A percentile compares a stretch with the other conserved stretches of the same genome.
Evolutionary conservation across 2,888 invertebrate genomes (phyloP).

Genomic region (Prenolepis imparis): DNA sequence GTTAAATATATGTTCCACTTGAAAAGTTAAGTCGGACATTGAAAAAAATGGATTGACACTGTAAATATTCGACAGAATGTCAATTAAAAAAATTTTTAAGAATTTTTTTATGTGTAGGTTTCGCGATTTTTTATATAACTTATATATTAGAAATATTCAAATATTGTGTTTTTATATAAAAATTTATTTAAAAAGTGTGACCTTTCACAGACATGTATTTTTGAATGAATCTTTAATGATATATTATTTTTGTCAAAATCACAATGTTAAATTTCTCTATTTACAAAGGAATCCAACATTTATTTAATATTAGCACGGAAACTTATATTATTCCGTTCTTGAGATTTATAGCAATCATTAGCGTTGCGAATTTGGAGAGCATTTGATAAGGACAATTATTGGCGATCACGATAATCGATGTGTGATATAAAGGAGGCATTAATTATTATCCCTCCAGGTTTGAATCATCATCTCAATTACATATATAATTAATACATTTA

Average conservation of each 20-base stretch:
- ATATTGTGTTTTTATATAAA: neutral
- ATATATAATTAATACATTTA: slow-evolving; percentile 31
- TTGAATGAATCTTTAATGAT: slow-evolving; percentile 3
- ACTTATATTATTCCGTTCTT: neutral
- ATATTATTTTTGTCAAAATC: neutral
- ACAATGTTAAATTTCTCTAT: neutral
- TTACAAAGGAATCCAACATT: neutral
- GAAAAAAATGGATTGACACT: neutral
- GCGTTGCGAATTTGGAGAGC: neutral
- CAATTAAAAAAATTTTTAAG: neutral
- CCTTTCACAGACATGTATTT: neutral
- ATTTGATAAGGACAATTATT: slow-evolving; percentile 21
- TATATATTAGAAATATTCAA: slow-evolving; percentile 1
- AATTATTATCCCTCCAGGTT: slow-evolving; percentile 30
- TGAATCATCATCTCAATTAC: slow-evolving; percentile 18
- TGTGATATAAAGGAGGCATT: neutral
- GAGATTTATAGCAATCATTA: slow-evolving; percentile 21
- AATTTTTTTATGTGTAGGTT: neutral
- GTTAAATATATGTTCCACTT: neutral
- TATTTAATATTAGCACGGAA: neutral
- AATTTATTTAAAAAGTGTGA: neutral
- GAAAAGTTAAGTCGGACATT: neutral
- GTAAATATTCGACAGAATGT: neutral
- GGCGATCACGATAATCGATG: slow-evolving; percentile 18
- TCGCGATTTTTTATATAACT: neutral